These are phyloP conservation scores for Latheticus oryzae DNA, from an alignment of 2,888 invertebrate genomes.

Conservation along the genomic window DNA sequence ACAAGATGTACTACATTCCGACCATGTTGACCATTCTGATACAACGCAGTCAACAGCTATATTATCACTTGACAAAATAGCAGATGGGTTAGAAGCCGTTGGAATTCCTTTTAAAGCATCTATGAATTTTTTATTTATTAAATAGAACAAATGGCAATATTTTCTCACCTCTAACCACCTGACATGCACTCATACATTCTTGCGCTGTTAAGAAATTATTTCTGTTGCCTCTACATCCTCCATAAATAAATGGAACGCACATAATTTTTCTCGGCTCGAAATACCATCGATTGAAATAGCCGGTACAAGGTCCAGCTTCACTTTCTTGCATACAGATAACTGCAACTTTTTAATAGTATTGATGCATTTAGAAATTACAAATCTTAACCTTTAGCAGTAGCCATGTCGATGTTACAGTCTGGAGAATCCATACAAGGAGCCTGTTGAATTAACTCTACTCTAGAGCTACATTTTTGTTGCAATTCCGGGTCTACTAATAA, in stretches of 20 bases:
- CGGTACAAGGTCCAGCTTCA: conserved; percentile 89
- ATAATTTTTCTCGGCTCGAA: conserved; percentile 79
- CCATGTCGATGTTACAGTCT: conserved; percentile 79
- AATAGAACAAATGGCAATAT: not conserved
- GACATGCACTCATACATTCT: conserved; percentile 81
- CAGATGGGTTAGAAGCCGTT: conserved; percentile 19
- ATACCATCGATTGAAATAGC: conserved; percentile 88
- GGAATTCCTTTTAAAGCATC: conserved; percentile 37
- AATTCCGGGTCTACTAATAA: conserved; percentile 74
- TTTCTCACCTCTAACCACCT: conserved; percentile 69
- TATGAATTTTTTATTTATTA: too few relatives aligned
- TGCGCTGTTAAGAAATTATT: conserved; percentile 89
- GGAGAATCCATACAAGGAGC: conserved; percentile 75
- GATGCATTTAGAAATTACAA: conserved; percentile 30
- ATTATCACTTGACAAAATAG: conserved; percentile 6
- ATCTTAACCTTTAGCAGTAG: conserved; percentile 84
- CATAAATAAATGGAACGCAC: conserved; percentile 90
- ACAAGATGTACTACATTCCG: conserved; percentile 83
- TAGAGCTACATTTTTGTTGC: conserved; percentile 74
- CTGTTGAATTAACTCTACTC: conserved; percentile 81
- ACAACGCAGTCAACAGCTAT: conserved; percentile 73
- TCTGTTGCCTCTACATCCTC: conserved; percentile 89
- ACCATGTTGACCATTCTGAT: conserved; percentile 87
- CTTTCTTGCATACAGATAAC: conserved; percentile 85
- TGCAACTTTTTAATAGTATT: conserved; percentile 61